Conservation (phyloP, 2,888 invertebrate species). For the Aelia acuminata region DNA sequence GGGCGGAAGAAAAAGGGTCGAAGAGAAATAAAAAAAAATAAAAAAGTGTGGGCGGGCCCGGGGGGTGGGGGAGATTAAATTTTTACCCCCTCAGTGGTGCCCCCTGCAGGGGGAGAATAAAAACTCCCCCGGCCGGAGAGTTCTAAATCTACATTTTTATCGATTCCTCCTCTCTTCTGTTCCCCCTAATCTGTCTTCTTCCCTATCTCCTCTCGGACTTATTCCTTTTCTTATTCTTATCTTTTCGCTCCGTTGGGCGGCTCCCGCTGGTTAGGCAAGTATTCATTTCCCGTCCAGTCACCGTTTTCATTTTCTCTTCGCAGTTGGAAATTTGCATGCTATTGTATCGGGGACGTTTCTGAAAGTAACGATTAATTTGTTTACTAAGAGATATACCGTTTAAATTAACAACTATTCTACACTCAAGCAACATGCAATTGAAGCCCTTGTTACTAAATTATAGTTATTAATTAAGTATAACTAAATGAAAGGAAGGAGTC, state of each 20-base stretch:
- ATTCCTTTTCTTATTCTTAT: constrained; percentile 34
- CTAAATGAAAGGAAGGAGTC: background rate
- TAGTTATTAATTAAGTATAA: background rate
- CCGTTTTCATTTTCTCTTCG: constrained; percentile 20
- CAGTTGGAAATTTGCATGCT: background rate
- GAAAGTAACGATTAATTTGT: background rate
- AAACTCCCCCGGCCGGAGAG: constrained; percentile 63
- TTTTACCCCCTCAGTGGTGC: constrained; percentile 61
- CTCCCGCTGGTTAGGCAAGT: constrained; percentile 1
- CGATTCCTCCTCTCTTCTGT: constrained; percentile 63
- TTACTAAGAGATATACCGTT: background rate
- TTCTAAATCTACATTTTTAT: constrained; percentile 66
- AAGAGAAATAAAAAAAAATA: constrained; percentile 28
- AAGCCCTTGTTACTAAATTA: background rate
- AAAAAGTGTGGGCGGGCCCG: constrained; percentile 51
- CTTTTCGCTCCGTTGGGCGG: constrained; percentile 12
- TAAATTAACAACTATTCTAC: background rate
- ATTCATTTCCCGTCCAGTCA: constrained; percentile 45
- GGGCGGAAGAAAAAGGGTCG: constrained; percentile 32
- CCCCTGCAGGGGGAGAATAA: constrained; percentile 61
- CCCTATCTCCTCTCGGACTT: constrained; percentile 46
- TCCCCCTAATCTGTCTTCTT: constrained; percentile 52
- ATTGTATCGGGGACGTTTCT: background rate
- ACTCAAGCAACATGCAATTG: background rate
- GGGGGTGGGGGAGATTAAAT: constrained; percentile 63